Evolutionary conservation across 92 coral and sea anemone genomes (phyloP), one percentile per base, ranked within the genome.

Genomic region (Siderastrea siderea): DNA sequence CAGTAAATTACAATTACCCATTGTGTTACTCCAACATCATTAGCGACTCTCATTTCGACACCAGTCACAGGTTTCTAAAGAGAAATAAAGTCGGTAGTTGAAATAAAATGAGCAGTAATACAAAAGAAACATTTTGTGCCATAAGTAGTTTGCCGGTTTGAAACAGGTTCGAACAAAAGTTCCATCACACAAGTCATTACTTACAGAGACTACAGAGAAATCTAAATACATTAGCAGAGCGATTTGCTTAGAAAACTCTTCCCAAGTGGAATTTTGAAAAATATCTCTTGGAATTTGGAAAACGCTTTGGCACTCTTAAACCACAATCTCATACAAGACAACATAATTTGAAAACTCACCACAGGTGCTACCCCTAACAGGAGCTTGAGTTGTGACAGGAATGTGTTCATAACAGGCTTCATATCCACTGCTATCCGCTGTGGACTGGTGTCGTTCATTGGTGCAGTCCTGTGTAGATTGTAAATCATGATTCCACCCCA

Each of bases 401-500:
- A 96, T 57, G 88, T 80, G 17, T 79, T 74, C 98, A 96, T 91
- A 46, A 95, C 75, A 3, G 94, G 16, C 10, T 76, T 74, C 95
- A 93, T 93, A 63, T 96, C 96, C 47, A 95, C 60, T 11, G 70
- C n/a, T 77, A 96, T 84, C 82, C 78, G 49, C 53, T 90, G 84
- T 19, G 95, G 90, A 53, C 57, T 68, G 69, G 89, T 85, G 48
- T 19, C 92, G 8, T 87, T 90, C 63, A 17, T 87, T 58, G 85
- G 48, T 13, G 74, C 68, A 43, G 88, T 60, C 61, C 77, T 77
- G n/a, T 87, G 69, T 3, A 96, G 70, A 87, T 96, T 96, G 88
- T 93, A 92, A 14, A 96, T 93, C 87, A 92, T 80, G 77, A 96
- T 85, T 49, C 99, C 99, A 13, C 99, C 99, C 98, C 99, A 96